Evolutionary conservation across 2,797 vertebrate genomes (phyloP).

Genomic region (Cynodonichthys magdalenae): DNA sequence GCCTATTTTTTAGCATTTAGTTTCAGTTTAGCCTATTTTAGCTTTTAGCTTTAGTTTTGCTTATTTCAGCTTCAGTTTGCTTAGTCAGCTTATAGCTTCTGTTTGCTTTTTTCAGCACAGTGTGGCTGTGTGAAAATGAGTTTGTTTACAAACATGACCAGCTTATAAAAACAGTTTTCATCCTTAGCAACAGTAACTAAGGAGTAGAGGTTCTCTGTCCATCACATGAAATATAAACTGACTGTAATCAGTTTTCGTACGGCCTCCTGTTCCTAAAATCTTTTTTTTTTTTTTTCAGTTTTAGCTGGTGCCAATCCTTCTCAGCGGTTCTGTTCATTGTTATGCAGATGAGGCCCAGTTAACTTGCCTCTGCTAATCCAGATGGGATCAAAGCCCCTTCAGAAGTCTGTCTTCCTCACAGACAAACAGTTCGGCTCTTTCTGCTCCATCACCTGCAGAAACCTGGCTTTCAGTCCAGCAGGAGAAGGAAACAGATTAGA

Average conservation of each 20-base stretch:
- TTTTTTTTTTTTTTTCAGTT: slow-evolving; percentile 8
- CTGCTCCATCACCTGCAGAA: slow-evolving; percentile 22
- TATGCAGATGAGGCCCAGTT: slow-evolving; percentile 70
- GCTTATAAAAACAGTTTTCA: not conserved
- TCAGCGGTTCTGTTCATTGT: slow-evolving; percentile 45
- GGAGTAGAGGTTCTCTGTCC: not conserved
- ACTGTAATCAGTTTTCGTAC: slow-evolving; percentile 14
- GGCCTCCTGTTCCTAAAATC: slow-evolving; percentile 20
- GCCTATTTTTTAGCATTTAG: too few relatives aligned
- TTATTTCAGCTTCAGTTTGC: too few relatives aligned
- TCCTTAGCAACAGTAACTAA: slow-evolving; percentile 14
- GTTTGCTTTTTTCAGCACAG: too few relatives aligned
- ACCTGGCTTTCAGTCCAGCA: not conserved
- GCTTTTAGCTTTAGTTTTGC: too few relatives aligned
- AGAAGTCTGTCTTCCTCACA: slow-evolving; percentile 16
- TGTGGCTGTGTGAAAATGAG: too few relatives aligned
- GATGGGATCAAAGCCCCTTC: slow-evolving; percentile 44
- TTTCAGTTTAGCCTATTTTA: too few relatives aligned
- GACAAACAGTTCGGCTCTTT: slow-evolving; percentile 18
- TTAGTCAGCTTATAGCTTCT: too few relatives aligned
- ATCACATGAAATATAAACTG: slow-evolving; percentile 10
- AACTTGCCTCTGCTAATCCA: slow-evolving; percentile 54
- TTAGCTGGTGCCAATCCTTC: slow-evolving; percentile 38
- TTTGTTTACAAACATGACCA: too few relatives aligned
- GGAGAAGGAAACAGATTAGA: too few relatives aligned